Conservation (phyloP, 37 sponge, comb jelly and placozoan species). For the Amphimedon queenslandica region DNA sequence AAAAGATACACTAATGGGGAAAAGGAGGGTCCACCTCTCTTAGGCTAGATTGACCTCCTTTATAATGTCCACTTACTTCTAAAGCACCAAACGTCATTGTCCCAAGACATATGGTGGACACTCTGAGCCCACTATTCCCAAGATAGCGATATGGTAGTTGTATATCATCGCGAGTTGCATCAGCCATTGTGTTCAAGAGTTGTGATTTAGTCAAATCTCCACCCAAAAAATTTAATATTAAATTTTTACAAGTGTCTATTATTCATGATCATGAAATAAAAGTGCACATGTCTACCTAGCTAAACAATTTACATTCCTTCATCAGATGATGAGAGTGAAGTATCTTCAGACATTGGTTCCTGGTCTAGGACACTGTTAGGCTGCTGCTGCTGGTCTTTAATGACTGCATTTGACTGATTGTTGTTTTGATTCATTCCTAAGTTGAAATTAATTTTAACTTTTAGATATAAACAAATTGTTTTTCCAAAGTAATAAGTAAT, state of each 20-base stretch:
- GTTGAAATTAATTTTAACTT: too few relatives aligned
- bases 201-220: too few relatives aligned
- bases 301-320: constrained; percentile 20
- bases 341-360: constrained; percentile 63
- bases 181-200: too few relatives aligned
- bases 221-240: background rate
- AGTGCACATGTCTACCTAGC: background rate
- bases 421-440: too few relatives aligned
- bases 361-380: too few relatives aligned
- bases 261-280: background rate
- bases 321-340: constrained; percentile 56
- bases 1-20: constrained; percentile 4
- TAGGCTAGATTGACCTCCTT: background rate
- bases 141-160: constrained; percentile 56
- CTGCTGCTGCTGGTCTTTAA: too few relatives aligned
- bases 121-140: constrained; percentile 75
- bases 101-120: constrained; percentile 83
- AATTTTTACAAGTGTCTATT: background rate
- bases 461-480: too few relatives aligned
- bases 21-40: background rate
- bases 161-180: too few relatives aligned
- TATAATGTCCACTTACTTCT: background rate
- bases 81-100: constrained; percentile 87
- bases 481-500: too few relatives aligned
- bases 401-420: too few relatives aligned